Evolutionary conservation across 2,113 vertebrate species (phyloP).

Genomic region (Corvus hawaiiensis): DNA sequence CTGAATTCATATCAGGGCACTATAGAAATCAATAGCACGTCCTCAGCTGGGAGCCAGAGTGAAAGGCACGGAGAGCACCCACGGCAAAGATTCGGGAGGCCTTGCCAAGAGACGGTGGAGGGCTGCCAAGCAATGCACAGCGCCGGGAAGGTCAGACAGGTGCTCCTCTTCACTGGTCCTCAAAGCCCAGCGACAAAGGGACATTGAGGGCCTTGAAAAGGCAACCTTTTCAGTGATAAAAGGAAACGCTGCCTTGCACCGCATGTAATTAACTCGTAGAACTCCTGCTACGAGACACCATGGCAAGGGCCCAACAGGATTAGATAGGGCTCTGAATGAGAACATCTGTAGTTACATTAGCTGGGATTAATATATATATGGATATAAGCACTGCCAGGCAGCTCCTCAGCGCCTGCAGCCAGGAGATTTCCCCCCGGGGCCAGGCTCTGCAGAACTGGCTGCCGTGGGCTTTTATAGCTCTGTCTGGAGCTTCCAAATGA

Average conservation of each 20-base stretch:
- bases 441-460: background rate
- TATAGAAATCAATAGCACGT: slow-evolving; percentile 16
- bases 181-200: slow-evolving; percentile 29
- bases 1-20: slow-evolving; percentile 1
- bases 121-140: slow-evolving; percentile 18
- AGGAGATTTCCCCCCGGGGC: slow-evolving; percentile 12
- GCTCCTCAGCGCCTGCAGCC: slow-evolving; percentile 33
- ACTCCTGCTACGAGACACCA: slow-evolving; percentile 54
- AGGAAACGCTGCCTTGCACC: slow-evolving; percentile 16
- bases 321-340: slow-evolving; percentile 62
- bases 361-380: slow-evolving; percentile 65
- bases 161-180: slow-evolving; percentile 51
- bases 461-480: background rate
- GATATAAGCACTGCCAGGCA: slow-evolving; percentile 47
- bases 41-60: slow-evolving; percentile 34
- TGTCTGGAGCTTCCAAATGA: background rate
- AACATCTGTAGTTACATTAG: slow-evolving; percentile 68
- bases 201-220: slow-evolving; percentile 14
- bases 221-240: slow-evolving; percentile 11
- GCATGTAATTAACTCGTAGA: slow-evolving; percentile 59
- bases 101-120: slow-evolving; percentile 52
- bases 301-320: slow-evolving; percentile 63
- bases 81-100: background rate
- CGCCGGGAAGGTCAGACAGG: slow-evolving; percentile 38
- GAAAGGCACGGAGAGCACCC: slow-evolving; percentile 40